Base-by-base conservation (phyloP, 2,113 vertebrate genomes). In the Syngnathoides biaculeatus region DNA sequence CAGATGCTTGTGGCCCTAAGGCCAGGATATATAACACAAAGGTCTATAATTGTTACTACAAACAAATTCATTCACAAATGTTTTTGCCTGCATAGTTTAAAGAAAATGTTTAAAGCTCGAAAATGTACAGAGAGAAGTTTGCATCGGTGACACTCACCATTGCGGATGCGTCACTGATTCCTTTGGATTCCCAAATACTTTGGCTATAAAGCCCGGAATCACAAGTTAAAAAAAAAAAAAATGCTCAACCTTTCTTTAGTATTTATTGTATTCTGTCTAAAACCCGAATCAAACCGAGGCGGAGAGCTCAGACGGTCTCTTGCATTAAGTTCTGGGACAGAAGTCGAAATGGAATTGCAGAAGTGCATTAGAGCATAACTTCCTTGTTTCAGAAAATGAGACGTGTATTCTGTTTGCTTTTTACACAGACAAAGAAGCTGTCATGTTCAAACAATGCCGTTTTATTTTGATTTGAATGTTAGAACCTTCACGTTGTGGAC, bases 311-410 rank as follows among this genome's bases (percentile, higher is more conserved):
- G 24, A 0, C 11, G 26, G 43, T 12, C 61, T 68, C 17, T 20
- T 26, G 61, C 0, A 39, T 4, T 1, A 56, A 8, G 6, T 38
- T 27, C 15, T 68, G 24, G 0, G 1, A 35, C 47, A 59, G 53
- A 80, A 60, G 64, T 55, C 22, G 20, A 13, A 19, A 3, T 64
- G 13, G 7, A 79, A 69, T 67, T 79, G 69, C 68, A 68, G 86
- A 88, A 88, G 79, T 85, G 14, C 35, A 15, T 48, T 0, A 6
- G 26, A 80, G 69, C 24, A 12, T 79, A 73, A 69, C 22, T 89
- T 89, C 88, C 81, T 50, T n/a, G 3, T 86, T 81, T 81, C 12
- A 19, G 20, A 8, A 20, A 8, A 26, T 43, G 39, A 24, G 8
- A 40, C 24, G 11, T 10, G n/a, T 17, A 43, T 59, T 20, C 4